phyloP scores from a whole-genome alignment of 2,888 invertebrate genomes.

The Mythimna lalbum region DNA sequence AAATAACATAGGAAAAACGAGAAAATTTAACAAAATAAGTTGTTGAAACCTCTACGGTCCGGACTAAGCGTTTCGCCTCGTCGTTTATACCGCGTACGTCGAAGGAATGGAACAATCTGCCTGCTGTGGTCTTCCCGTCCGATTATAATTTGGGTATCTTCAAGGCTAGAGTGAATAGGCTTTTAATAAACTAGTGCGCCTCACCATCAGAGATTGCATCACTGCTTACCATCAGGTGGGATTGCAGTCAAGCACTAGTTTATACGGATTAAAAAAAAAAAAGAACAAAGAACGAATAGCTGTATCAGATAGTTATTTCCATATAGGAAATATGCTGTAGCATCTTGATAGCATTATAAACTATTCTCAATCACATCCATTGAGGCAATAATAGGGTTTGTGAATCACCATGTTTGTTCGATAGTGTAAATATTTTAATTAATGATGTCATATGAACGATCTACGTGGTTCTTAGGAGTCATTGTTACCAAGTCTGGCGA shows the following conservation, averaged over 20 bases:
- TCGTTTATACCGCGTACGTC: too few relatives aligned
- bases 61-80: too few relatives aligned
- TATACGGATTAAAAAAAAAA: too few relatives aligned
- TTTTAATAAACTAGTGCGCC: too few relatives aligned
- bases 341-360: constrained; percentile 33
- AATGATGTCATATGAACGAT: constrained; percentile 66
- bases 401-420: constrained; percentile 61
- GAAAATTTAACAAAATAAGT: neutral
- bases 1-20: constrained; percentile 21
- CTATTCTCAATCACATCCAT: constrained; percentile 22
- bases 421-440: constrained; percentile 65
- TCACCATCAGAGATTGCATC: too few relatives aligned
- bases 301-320: neutral
- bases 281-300: constrained; percentile 19
- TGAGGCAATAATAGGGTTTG: constrained; percentile 44
- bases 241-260: too few relatives aligned
- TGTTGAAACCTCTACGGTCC: too few relatives aligned
- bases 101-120: too few relatives aligned
- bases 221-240: too few relatives aligned
- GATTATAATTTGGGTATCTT: too few relatives aligned
- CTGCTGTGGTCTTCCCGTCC: too few relatives aligned
- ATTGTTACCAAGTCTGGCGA: constrained; percentile 40
- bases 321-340: constrained; percentile 1
- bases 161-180: too few relatives aligned
- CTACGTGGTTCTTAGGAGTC: constrained; percentile 31